Evolutionary conservation across 2,888 invertebrate species (phyloP), one percentile per base, ranked within the genome.

Genomic region (Spilosoma lubricipeda): DNA sequence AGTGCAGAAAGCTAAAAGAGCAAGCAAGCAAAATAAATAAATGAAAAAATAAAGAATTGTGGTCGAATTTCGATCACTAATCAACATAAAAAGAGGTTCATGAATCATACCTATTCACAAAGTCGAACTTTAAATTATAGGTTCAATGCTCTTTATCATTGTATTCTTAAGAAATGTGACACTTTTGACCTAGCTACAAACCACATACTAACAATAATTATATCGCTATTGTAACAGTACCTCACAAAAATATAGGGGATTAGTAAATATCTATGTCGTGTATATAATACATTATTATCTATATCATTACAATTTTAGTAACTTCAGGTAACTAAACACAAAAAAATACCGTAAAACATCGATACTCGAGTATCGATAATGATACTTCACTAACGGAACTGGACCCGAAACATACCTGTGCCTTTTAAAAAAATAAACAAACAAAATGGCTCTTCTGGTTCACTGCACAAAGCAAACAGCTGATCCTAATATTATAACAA

Each of bases 321-420:
- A 67, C 27, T 66, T 48, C 48, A 23, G 39, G 7, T 65, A 64
- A 63, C 13, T 30, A 71, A 30, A 69, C n/a, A 71, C 81, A 72
- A 82, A 83, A 82, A 71, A 74, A 76, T 66, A 74, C 63, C 48
- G 56, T 56, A 59, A 67, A 59, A 20, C 13, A 65, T 71, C 71
- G 71, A 71, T 36, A 65, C 23, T 27, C 20, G 20, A 67, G 67
- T 75, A 76, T 84, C 80, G 85, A 80, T 77, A 77, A 45, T 52
- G 72, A 80, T 67, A 84, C 84, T 75, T 77, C 84, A 77, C 84
- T 84, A 84, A 80, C 81, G 78, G 76, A 74, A 82, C 82, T 76
- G 76, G 74, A 73, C 70, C 77, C 78, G 65, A 84, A 79, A 82
- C 76, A 70, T 71, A 82, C 80, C 79, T 77, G 77, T 63, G 79